Conservation (phyloP, 2,113 vertebrate species). For the Ceuthmochares aereus region DNA sequence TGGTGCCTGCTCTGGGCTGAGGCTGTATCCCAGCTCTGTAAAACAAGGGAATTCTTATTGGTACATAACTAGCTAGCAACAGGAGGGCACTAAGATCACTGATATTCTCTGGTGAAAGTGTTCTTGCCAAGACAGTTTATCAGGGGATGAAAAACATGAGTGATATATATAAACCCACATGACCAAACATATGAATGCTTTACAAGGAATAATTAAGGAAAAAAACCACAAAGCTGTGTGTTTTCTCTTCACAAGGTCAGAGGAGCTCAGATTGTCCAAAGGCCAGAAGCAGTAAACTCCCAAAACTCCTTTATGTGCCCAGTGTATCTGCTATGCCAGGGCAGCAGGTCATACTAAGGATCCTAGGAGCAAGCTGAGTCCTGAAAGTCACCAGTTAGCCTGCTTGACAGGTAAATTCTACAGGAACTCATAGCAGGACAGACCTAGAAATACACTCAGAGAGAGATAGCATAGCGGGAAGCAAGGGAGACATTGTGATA, state of each 20-base stretch:
- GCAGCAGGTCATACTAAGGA: background rate
- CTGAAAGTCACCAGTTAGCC: background rate
- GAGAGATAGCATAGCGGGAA: background rate
- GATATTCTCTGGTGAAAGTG: background rate
- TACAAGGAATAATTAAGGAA: background rate
- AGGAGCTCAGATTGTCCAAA: background rate
- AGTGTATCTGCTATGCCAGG: background rate
- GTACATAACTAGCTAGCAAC: background rate
- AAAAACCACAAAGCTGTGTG: background rate
- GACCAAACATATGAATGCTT: background rate
- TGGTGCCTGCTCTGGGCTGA: background rate
- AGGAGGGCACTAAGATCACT: background rate
- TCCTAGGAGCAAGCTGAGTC: background rate
- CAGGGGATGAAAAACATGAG: background rate
- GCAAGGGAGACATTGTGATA: background rate
- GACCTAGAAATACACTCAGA: background rate
- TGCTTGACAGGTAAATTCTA: background rate
- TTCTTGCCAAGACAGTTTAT: background rate
- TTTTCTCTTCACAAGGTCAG: background rate
- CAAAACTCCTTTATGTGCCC: fast-evolving
- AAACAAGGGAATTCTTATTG: background rate
- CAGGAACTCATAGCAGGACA: background rate
- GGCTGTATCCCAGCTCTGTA: background rate
- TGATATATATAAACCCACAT: background rate
- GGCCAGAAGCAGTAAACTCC: background rate